phyloP scores from a whole-genome alignment of 2,113 vertebrate species.

The Cyanistes caeruleus region DNA sequence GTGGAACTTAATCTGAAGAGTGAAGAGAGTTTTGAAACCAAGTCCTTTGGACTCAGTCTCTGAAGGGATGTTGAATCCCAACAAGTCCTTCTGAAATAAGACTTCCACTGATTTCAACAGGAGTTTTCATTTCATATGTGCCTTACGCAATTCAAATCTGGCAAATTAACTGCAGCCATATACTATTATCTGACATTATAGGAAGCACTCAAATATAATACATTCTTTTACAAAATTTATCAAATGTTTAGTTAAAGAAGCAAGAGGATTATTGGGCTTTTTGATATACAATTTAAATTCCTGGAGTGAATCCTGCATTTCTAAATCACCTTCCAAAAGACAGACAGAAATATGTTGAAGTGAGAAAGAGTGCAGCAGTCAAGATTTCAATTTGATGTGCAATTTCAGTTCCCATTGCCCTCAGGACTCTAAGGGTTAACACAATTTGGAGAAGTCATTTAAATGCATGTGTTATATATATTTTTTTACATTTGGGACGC shows the following conservation, averaged over 20 bases:
- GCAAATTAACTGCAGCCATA: neutral
- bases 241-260: neutral
- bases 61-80: neutral
- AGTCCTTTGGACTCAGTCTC: neutral
- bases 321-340: neutral
- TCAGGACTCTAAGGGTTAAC: neutral
- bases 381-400: neutral
- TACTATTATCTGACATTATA: neutral
- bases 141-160: neutral
- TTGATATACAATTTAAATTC: neutral
- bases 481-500: neutral
- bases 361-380: neutral
- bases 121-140: neutral
- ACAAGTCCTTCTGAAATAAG: neutral
- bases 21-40: neutral
- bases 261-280: neutral
- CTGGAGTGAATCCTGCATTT: neutral
- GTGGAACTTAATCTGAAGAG: neutral
- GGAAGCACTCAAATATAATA: neutral
- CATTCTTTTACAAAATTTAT: neutral
- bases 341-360: neutral
- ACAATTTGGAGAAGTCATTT: neutral
- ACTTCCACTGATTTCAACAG: neutral
- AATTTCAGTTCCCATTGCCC: neutral
- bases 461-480: neutral